A percentile compares a stretch with the other conserved stretches of the same genome.
These are phyloP conservation scores for Cladopsammia gracilis DNA, from an alignment of 64 coral and sea anemone genomes.

Conservation along the genomic window DNA sequence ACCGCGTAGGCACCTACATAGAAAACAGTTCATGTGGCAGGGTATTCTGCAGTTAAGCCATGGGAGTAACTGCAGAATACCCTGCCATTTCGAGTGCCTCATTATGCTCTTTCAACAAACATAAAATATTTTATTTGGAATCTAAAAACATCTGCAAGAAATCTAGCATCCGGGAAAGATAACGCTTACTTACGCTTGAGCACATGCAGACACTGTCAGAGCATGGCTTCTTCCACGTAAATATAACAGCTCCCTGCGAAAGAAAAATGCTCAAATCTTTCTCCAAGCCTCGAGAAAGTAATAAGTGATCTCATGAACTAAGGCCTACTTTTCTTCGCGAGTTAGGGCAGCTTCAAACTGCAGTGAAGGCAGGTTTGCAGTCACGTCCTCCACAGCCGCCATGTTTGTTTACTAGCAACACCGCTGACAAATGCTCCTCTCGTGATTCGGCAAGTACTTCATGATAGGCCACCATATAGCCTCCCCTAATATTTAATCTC, in stretches of 20 bases:
- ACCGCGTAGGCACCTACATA: too few species aligned
- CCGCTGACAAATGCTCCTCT: not conserved
- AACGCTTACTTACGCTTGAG: slow-evolving; percentile 81
- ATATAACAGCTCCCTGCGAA: slow-evolving; percentile 82
- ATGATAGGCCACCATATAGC: not conserved
- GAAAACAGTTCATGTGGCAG: too few species aligned
- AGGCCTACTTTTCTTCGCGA: slow-evolving; percentile 76
- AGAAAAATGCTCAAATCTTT: not conserved
- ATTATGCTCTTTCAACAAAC: too few species aligned
- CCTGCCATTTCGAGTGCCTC: too few species aligned
- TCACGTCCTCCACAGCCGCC: slow-evolving; percentile 87
- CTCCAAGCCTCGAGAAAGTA: not conserved
- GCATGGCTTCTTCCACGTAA: slow-evolving; percentile 89
- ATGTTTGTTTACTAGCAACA: slow-evolving; percentile 80
- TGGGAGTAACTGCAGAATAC: too few species aligned
- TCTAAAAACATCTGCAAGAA: too few species aligned
- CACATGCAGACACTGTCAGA: slow-evolving; percentile 76
- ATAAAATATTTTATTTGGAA: too few species aligned
- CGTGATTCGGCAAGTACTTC: not conserved
- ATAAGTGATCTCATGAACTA: not conserved
- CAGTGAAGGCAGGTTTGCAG: slow-evolving; percentile 77
- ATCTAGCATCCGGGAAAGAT: not conserved
- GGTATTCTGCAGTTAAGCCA: too few species aligned
- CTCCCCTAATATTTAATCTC: too few species aligned
- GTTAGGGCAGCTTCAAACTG: slow-evolving; percentile 93